A percentile compares a stretch with the other conserved stretches of the same genome.
Evolutionary conservation across 1,140 invertebrate species (phyloP).

Genomic region (Colletes gigas): DNA sequence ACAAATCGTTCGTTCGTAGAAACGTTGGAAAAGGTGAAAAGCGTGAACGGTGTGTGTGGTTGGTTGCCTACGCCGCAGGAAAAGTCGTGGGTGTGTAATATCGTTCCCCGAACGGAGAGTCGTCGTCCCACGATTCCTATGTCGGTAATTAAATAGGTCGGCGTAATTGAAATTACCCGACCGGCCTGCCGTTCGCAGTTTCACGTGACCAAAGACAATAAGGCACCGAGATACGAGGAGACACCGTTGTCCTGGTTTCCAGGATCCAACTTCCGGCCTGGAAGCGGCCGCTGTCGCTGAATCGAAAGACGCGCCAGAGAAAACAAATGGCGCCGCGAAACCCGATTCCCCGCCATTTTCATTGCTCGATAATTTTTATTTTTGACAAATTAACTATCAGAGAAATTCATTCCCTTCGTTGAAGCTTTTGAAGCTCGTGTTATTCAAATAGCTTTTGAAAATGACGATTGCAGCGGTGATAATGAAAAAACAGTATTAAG

Average conservation of each 20-base stretch:
- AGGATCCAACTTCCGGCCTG: constrained; percentile 52
- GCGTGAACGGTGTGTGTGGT: too few species aligned
- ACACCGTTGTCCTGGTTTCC: constrained; percentile 47
- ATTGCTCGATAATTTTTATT: too few species aligned
- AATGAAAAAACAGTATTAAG: too few species aligned
- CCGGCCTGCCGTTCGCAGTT: constrained; percentile 28
- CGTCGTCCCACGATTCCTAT: constrained; percentile 9
- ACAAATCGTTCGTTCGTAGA: neutral
- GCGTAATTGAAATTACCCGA: constrained; percentile 49
- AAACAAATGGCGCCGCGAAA: neutral
- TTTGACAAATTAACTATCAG: too few species aligned
- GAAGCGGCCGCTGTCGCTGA: constrained; percentile 9
- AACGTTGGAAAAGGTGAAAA: neutral
- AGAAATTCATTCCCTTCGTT: too few species aligned
- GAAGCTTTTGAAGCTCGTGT: too few species aligned
- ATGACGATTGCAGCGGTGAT: too few species aligned
- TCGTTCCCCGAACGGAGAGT: neutral
- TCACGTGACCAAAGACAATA: constrained; percentile 45
- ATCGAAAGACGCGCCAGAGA: constrained; percentile 7
- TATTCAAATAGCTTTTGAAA: too few species aligned
- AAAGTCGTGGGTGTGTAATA: neutral
- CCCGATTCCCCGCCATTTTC: too few species aligned
- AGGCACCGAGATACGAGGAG: constrained; percentile 17
- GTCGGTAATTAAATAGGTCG: constrained; percentile 49
- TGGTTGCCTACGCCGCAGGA: neutral